These are phyloP conservation scores for Gambusia yucatana DNA, from an alignment of 2,797 vertebrate species.

Conservation along the genomic window DNA sequence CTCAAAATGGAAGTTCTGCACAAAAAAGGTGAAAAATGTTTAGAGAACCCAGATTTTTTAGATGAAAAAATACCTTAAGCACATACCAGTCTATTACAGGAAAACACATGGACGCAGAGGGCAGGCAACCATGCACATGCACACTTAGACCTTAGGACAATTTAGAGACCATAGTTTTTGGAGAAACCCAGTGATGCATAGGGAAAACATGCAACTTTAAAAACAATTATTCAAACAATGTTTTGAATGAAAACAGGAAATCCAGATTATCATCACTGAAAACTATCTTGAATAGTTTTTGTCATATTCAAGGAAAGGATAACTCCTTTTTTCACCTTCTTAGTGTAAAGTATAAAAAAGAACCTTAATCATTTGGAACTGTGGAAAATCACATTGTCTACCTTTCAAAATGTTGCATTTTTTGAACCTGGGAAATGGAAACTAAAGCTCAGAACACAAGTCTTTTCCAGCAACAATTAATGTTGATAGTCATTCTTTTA, in stretches of 20 bases:
- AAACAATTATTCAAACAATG: background rate
- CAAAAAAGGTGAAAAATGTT: background rate
- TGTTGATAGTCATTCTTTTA: conserved; percentile 6
- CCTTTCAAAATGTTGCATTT: background rate
- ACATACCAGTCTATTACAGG: background rate
- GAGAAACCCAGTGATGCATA: background rate
- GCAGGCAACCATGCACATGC: background rate
- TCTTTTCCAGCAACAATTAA: background rate
- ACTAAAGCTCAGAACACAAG: background rate
- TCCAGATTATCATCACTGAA: background rate
- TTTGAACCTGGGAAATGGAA: background rate
- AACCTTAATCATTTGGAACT: background rate
- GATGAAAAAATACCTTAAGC: background rate
- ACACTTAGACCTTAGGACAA: background rate
- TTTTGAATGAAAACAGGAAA: background rate
- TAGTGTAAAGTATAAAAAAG: background rate
- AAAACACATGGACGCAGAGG: background rate
- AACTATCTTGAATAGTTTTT: background rate
- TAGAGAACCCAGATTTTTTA: background rate
- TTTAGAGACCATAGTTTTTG: background rate
- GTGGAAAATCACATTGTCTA: background rate
- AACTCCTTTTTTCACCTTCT: background rate
- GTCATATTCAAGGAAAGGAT: background rate
- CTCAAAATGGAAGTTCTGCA: too few species aligned
- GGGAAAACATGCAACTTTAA: background rate